These are phyloP conservation scores for Campylomormyrus numenius DNA, from an alignment of 2,113 vertebrate species.

Conservation along the genomic window DNA sequence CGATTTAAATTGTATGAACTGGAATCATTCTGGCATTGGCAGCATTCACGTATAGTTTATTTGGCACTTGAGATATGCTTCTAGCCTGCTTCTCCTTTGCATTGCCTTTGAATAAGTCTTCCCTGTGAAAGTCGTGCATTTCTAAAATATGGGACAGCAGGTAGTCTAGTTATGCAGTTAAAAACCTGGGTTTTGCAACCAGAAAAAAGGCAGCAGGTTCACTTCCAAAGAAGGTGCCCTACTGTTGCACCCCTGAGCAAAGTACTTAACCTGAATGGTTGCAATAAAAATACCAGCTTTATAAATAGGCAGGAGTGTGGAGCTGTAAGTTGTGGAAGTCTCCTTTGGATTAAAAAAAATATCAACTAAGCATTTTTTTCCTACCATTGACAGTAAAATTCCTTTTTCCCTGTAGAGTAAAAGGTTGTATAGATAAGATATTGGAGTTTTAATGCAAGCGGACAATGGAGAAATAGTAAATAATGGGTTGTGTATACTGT, in stretches of 20 bases:
- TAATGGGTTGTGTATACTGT: not conserved
- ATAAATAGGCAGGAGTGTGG: not conserved
- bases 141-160: not conserved
- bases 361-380: slow-evolving; percentile 3
- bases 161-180: not conserved
- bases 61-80: not conserved
- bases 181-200: not conserved
- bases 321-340: not conserved
- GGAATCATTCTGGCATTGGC: not conserved
- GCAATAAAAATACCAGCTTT: slow-evolving; percentile 7
- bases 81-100: not conserved
- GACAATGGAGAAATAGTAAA: not conserved
- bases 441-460: not conserved
- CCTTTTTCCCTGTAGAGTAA: not conserved
- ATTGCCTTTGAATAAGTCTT: not conserved
- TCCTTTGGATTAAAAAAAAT: slow-evolving; percentile 14
- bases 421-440: not conserved
- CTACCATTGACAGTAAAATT: not conserved
- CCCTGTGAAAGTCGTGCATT: not conserved
- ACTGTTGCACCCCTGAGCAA: not conserved
- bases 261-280: slow-evolving; percentile 13
- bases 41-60: not conserved
- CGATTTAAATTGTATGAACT: not conserved
- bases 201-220: not conserved
- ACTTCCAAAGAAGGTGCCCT: not conserved